Percentiles rank a stretch among this genome's conserved stretches.
phyloP scores from a whole-genome alignment of 2,797 vertebrate genomes.

The Sebastes matsubarae region DNA sequence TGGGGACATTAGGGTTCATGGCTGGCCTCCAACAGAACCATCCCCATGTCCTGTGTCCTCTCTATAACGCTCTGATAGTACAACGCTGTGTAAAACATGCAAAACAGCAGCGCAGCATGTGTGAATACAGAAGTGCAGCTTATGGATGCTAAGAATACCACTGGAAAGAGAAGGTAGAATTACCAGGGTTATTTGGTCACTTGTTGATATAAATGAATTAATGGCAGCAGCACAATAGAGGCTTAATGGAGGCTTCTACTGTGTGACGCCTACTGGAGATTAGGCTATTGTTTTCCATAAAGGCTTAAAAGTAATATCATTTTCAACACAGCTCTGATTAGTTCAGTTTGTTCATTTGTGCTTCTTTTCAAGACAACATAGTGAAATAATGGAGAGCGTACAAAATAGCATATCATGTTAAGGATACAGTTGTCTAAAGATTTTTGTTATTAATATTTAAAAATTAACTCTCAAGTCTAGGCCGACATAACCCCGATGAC shows the following conservation, averaged over 20 bases:
- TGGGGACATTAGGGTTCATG: too few relatives aligned
- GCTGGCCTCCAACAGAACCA: too few relatives aligned
- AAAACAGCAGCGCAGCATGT: not conserved
- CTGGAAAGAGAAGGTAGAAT: not conserved
- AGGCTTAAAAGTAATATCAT: not conserved
- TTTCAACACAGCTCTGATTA: too few relatives aligned
- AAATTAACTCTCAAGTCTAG: too few relatives aligned
- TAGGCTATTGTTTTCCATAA: not conserved
- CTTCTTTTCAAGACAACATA: not conserved
- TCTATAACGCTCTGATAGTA: not conserved
- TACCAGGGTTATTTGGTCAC: not conserved
- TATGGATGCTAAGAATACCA: not conserved
- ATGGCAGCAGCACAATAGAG: not conserved
- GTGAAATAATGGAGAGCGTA: not conserved
- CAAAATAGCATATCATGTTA: not conserved
- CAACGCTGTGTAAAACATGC: not conserved
- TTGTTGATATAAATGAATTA: constrained; percentile 12
- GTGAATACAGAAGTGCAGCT: not conserved
- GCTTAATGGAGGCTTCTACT: not conserved
- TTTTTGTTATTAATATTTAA: not conserved
- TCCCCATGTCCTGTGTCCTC: too few relatives aligned
- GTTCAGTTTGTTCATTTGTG: not conserved
- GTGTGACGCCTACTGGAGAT: not conserved
- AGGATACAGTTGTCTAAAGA: not conserved
- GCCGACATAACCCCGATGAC: too few relatives aligned